phyloP scores from a whole-genome alignment of 1,140 invertebrate species.

The Drosophila obscura region DNA sequence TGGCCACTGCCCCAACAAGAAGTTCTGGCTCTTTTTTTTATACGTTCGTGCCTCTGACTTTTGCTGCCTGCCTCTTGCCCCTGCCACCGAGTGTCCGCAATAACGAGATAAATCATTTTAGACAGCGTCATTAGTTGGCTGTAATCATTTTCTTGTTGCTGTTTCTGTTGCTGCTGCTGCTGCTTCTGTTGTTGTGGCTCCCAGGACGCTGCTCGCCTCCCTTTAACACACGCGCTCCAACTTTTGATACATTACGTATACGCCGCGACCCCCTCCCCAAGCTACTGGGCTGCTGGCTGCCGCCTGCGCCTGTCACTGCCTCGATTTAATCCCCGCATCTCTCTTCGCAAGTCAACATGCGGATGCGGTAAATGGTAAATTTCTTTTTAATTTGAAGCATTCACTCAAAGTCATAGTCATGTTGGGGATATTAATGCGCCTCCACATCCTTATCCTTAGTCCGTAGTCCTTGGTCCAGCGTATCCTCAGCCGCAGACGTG shows the following conservation, averaged over 20 bases:
- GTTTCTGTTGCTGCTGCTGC: constrained; percentile 10
- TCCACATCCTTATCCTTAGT: constrained; percentile 27
- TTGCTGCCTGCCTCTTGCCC: constrained; percentile 13
- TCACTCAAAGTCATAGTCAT: constrained; percentile 83
- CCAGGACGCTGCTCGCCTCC: constrained; percentile 4
- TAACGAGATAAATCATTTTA: constrained; percentile 83
- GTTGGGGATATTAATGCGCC: constrained; percentile 73
- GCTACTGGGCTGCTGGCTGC: too few relatives aligned
- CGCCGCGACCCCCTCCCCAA: constrained; percentile 12
- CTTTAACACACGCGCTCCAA: constrained; percentile 31
- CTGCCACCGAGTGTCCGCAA: constrained; percentile 28
- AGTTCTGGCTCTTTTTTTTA: constrained; percentile 48
- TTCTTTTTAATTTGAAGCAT: constrained; percentile 83
- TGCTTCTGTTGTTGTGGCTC: constrained; percentile 12
- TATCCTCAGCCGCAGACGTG: constrained; percentile 16
- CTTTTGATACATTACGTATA: constrained; percentile 76
- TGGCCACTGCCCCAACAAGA: constrained; percentile 42
- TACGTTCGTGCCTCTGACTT: constrained; percentile 55
- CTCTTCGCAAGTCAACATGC: constrained; percentile 38
- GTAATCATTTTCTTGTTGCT: constrained; percentile 70
- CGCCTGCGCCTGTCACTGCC: constrained; percentile 43
- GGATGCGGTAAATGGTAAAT: constrained; percentile 76
- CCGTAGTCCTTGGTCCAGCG: constrained; percentile 6
- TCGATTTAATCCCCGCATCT: constrained; percentile 43
- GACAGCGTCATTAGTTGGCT: constrained; percentile 82